Evolutionary conservation across 2,113 vertebrate genomes (phyloP), one percentile per base, ranked within the genome.

Genomic region (Mesocricetus auratus): DNA sequence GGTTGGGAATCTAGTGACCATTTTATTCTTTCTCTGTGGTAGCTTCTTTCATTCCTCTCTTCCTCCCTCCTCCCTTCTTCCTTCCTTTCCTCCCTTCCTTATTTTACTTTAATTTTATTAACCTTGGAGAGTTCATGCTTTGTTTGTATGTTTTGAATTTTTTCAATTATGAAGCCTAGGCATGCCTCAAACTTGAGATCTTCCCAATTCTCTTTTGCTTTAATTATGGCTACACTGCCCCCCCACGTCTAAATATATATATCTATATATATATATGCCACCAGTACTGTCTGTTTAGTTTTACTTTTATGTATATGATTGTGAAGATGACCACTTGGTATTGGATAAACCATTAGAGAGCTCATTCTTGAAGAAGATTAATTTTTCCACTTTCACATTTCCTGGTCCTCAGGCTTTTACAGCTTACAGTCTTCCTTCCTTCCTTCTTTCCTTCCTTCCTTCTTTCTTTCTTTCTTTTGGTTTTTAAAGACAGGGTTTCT

Each of bases 71-170:
- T 74, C 77, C 94, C 73, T 17, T 79, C 29, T 33, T 29, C 16
- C 7, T 33, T 29, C 2, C 47, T 19, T 16, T 31, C 16, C 36
- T 31, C 47, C 45, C n/a, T 50, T 26, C 26, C 24, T 39, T n/a
- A 17, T 86, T 73, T 83, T 88, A 21, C 19, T n/a, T 82, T 75
- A 81, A 31, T 83, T 83, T 75, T 85, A 88, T 92, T 88, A 39
- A 39, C 31, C 56, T 86, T 3, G 7, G 77, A 77, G 68, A 56
- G 31, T 81, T 85, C 29, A 93, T 91, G 29, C 10, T 69, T 69
- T 22, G 17, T 47, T 86, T 21, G 7, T 47, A n/a, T n/a, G n/a
- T 15, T 53, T 87, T 53, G 19, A 58, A n/a, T 79, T 78, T 68
- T 36, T 24, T 11, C 69, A 64, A 26, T 29, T 36, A 47, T 47